phyloP scores from a whole-genome alignment of 2,888 invertebrate genomes.

The Drosophila mimetica region DNA sequence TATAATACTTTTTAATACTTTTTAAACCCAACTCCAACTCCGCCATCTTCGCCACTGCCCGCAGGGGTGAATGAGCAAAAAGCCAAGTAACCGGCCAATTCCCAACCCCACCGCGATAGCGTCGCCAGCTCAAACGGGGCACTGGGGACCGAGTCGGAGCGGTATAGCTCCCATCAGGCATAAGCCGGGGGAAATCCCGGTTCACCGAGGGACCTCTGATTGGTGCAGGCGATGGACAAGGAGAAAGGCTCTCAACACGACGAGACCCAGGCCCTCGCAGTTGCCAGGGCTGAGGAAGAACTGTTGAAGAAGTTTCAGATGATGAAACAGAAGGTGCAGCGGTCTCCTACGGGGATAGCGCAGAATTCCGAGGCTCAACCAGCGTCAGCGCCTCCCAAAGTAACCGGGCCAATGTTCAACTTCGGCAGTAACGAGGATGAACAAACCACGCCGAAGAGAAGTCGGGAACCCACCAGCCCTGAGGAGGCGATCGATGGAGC shows the following conservation, averaged over 20 bases:
- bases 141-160: not conserved
- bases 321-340: too few species aligned
- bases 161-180: constrained; percentile 2
- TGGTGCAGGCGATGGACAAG: not conserved
- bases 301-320: not conserved
- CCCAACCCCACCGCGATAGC: not conserved
- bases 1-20: too few species aligned
- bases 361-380: not conserved
- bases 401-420: too few species aligned
- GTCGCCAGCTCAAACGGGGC: not conserved
- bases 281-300: not conserved
- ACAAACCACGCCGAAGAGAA: too few species aligned
- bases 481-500: not conserved
- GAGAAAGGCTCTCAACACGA: not conserved
- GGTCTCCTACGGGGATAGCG: not conserved
- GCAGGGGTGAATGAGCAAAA: too few species aligned
- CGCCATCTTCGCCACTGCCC: too few species aligned
- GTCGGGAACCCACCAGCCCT: not conserved
- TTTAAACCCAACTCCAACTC: too few species aligned
- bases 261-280: not conserved
- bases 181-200: not conserved
- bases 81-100: too few species aligned
- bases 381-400: too few species aligned
- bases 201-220: not conserved
- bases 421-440: too few species aligned